A percentile compares a stretch with the other conserved stretches of the same genome.
Evolutionary conservation across 2,113 vertebrate species (phyloP).

Genomic region (Prionailurus bengalensis): DNA sequence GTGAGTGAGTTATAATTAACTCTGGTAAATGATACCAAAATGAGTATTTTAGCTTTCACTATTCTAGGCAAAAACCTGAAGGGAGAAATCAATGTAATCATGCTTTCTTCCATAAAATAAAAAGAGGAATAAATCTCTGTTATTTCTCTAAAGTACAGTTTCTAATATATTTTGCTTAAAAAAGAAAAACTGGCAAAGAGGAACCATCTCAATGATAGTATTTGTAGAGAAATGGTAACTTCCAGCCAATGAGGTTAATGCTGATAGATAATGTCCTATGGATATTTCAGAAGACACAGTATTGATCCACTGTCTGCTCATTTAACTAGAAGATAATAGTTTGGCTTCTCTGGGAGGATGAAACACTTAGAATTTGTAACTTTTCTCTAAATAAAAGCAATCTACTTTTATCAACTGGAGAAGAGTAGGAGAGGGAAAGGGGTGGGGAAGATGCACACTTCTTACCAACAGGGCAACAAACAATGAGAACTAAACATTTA

Average conservation of each 20-base stretch:
- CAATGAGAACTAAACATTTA: not conserved
- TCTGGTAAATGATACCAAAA: slow-evolving; percentile 78
- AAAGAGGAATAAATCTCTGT: slow-evolving; percentile 48
- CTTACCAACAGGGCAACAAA: not conserved
- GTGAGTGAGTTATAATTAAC: slow-evolving; percentile 77
- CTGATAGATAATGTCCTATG: slow-evolving; percentile 54
- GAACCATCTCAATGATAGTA: not conserved
- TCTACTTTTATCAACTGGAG: slow-evolving; percentile 75
- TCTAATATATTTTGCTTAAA: slow-evolving; percentile 58
- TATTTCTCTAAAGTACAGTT: slow-evolving; percentile 26
- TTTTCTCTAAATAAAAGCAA: slow-evolving; percentile 66
- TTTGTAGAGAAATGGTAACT: slow-evolving; percentile 50
- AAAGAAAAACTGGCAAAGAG: not conserved
- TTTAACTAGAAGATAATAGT: slow-evolving; percentile 77
- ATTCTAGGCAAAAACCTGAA: slow-evolving; percentile 55
- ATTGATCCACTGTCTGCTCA: slow-evolving; percentile 73
- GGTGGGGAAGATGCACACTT: not conserved
- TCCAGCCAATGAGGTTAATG: slow-evolving; percentile 37
- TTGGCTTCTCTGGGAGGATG: slow-evolving; percentile 67
- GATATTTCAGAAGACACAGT: slow-evolving; percentile 72
- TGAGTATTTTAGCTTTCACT: slow-evolving; percentile 77
- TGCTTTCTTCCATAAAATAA: slow-evolving; percentile 70
- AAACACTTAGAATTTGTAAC: slow-evolving; percentile 49
- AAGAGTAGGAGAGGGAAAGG: slow-evolving; percentile 53
- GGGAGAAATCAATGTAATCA: slow-evolving; percentile 70